Evolutionary conservation across 2,113 vertebrate species (phyloP).

Genomic region (Aegotheles bennettii): DNA sequence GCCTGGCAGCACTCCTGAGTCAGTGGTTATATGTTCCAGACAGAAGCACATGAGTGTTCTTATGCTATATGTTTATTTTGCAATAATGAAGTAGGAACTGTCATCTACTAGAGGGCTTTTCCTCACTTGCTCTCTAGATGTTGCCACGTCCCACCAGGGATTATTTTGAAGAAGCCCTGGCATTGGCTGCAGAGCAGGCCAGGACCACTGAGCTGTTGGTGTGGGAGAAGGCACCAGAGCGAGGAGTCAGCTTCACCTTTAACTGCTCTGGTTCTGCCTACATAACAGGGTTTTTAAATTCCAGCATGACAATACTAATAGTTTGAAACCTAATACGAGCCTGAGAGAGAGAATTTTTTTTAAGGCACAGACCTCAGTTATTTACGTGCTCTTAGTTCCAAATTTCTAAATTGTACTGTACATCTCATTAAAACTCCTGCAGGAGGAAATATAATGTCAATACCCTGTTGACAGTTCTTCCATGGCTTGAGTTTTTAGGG

Average conservation of each 20-base stretch:
- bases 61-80: not conserved
- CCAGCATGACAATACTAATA: not conserved
- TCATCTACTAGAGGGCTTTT: not conserved
- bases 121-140: not conserved
- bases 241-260: not conserved
- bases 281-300: not conserved
- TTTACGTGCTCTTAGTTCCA: not conserved
- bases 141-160: not conserved
- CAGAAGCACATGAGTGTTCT: rapidly evolving
- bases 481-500: too few relatives aligned
- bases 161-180: not conserved
- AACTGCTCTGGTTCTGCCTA: not conserved
- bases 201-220: not conserved
- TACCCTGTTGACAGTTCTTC: not conserved
- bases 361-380: not conserved
- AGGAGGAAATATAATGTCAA: not conserved
- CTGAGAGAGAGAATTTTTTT: not conserved
- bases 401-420: rapidly evolving
- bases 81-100: not conserved
- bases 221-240: not conserved
- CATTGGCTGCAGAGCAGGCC: not conserved
- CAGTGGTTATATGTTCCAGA: not conserved
- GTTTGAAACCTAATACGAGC: not conserved
- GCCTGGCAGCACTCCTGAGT: not conserved
- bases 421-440: not conserved